Percentiles rank a stretch among this genome's conserved stretches.
Conservation (phyloP, 1,140 invertebrate genomes). For the Drosophila prosaltans region DNA sequence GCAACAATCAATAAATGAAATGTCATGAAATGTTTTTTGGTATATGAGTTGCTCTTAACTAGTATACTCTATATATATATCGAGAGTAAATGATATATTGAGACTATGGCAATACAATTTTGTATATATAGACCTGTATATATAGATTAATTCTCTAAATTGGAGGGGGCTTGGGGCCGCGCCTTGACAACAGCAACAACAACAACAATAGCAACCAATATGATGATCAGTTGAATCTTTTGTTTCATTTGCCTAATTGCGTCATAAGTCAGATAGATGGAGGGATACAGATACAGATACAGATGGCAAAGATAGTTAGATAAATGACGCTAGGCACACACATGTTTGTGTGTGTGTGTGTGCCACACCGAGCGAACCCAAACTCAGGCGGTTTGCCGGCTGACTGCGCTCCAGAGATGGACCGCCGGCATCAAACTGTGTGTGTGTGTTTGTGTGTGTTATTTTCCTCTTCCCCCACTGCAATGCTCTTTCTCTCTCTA, state of each 20-base stretch:
- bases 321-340: slow-evolving; percentile 54
- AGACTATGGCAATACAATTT: too few relatives aligned
- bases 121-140: too few relatives aligned
- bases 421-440: slow-evolving; percentile 55
- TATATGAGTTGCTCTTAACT: not conserved
- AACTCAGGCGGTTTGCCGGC: slow-evolving; percentile 45
- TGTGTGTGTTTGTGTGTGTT: not conserved
- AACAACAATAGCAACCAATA: too few relatives aligned
- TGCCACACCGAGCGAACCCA: slow-evolving; percentile 10
- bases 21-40: not conserved
- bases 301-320: slow-evolving; percentile 72
- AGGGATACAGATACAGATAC: slow-evolving; percentile 32
- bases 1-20: slow-evolving; percentile 5
- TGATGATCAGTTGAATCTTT: slow-evolving; percentile 46
- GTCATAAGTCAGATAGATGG: slow-evolving; percentile 61
- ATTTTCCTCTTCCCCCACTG: not conserved
- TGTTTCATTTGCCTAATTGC: slow-evolving; percentile 56
- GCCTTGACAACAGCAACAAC: not conserved
- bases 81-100: too few relatives aligned
- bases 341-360: slow-evolving; percentile 35
- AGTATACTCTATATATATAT: too few relatives aligned
- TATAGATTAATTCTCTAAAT: slow-evolving; percentile 61
- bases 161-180: slow-evolving; percentile 13
- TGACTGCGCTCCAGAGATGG: slow-evolving; percentile 45
- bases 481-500: slow-evolving; percentile 1